phyloP scores from a whole-genome alignment of 2,888 invertebrate species.

The Leptothorax acervorum region DNA sequence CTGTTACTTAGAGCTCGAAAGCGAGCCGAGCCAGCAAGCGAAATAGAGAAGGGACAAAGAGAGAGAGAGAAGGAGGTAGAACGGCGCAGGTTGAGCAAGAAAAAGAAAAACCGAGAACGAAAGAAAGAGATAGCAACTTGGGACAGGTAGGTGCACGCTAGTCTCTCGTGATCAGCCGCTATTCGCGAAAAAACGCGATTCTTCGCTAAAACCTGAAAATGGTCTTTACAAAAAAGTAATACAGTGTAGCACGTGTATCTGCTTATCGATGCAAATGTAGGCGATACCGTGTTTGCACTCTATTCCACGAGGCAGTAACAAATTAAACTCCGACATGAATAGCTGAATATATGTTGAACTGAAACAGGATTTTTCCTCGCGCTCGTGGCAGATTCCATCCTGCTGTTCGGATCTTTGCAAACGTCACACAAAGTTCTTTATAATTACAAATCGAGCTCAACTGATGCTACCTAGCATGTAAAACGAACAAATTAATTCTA shows the following conservation, averaged over 20 bases:
- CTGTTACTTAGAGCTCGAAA: slow-evolving; percentile 73
- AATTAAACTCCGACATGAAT: slow-evolving; percentile 10
- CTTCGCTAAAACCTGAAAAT: neutral
- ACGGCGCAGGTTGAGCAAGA: neutral
- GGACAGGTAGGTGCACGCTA: slow-evolving; percentile 25
- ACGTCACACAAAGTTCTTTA: neutral
- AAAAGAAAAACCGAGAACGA: slow-evolving; percentile 17
- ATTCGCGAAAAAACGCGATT: slow-evolving; percentile 34
- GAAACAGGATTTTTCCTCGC: slow-evolving; percentile 45
- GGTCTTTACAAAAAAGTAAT: neutral
- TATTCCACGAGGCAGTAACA: slow-evolving; percentile 33
- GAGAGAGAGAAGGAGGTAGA: slow-evolving; percentile 16
- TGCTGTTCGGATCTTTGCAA: neutral
- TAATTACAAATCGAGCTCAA: neutral
- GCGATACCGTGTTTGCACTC: slow-evolving; percentile 23
- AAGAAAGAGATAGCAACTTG: slow-evolving; percentile 15
- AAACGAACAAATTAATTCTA: neutral
- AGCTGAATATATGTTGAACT: slow-evolving; percentile 10
- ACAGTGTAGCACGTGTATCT: neutral
- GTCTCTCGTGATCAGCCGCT: slow-evolving; percentile 1
- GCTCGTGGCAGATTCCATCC: neutral
- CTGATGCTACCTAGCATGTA: neutral
- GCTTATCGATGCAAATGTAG: slow-evolving; percentile 27
- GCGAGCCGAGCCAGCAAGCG: slow-evolving; percentile 46
- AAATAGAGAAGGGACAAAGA: slow-evolving; percentile 36